Evolutionary conservation across 1,140 invertebrate genomes (phyloP).

Genomic region (Musca domestica): DNA sequence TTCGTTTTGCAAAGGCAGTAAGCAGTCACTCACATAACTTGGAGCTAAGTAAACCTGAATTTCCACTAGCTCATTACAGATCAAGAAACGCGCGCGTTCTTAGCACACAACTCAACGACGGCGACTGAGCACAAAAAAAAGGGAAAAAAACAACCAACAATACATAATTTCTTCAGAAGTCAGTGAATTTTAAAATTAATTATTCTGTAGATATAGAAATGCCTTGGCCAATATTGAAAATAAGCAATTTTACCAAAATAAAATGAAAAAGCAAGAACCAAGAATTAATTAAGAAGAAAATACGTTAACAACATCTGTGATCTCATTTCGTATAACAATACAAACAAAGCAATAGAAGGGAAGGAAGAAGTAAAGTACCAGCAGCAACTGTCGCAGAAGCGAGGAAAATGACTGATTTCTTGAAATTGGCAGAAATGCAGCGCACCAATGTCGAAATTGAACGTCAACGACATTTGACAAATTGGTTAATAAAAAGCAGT

Average conservation of each 20-base stretch:
- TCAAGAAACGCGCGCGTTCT: constrained; percentile 14
- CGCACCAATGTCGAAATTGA: constrained; percentile 52
- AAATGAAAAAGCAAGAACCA: too few species aligned
- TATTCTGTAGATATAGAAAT: too few species aligned
- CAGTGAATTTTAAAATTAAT: too few species aligned
- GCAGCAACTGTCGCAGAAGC: background rate
- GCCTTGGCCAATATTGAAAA: too few species aligned
- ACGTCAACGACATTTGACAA: constrained; percentile 52
- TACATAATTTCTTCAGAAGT: too few species aligned
- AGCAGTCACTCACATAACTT: too few species aligned
- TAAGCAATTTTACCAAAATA: too few species aligned
- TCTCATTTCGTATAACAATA: constrained; percentile 2
- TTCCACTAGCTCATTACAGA: constrained; percentile 13
- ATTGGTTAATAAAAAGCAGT: constrained; percentile 52
- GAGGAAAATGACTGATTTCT: constrained; percentile 41
- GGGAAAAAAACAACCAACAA: too few species aligned
- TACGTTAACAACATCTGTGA: constrained; percentile 13
- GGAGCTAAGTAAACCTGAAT: constrained; percentile 17
- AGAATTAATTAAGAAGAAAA: too few species aligned
- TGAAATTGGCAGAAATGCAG: constrained; percentile 49
- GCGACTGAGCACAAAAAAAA: background rate
- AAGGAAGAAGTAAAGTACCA: background rate
- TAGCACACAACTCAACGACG: background rate
- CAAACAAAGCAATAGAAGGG: background rate
- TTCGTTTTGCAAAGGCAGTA: too few species aligned